These are phyloP conservation scores for Larimichthys polyactis DNA, from an alignment of 2,113 vertebrate species.

Conservation along the genomic window DNA sequence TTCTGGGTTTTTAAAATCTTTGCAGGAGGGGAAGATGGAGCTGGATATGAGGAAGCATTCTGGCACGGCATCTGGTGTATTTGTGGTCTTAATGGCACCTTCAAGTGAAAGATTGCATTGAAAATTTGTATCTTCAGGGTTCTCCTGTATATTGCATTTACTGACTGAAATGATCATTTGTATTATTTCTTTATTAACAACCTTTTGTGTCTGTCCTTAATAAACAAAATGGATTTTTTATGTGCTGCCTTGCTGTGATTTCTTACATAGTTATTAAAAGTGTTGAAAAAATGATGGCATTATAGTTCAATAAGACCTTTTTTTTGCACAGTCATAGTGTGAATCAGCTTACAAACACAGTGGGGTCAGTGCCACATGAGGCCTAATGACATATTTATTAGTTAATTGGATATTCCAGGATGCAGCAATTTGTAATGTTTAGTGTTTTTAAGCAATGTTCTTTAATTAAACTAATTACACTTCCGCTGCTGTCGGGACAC, in stretches of 20 bases:
- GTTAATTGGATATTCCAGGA: slow-evolving; percentile 41
- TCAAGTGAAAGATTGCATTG: slow-evolving; percentile 27
- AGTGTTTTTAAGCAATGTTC: background rate
- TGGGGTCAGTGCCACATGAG: background rate
- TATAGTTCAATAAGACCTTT: background rate
- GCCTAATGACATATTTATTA: slow-evolving; percentile 48
- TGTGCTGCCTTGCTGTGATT: slow-evolving; percentile 12
- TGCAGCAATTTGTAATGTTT: slow-evolving; percentile 44
- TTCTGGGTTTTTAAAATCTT: slow-evolving; percentile 22
- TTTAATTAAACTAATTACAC: slow-evolving; percentile 68
- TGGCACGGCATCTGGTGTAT: slow-evolving; percentile 15
- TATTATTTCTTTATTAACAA: slow-evolving; percentile 78
- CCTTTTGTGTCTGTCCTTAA: slow-evolving; percentile 56
- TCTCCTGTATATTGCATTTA: slow-evolving; percentile 60
- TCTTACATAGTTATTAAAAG: slow-evolving; percentile 30
- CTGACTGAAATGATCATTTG: slow-evolving; percentile 78
- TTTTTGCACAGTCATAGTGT: slow-evolving; percentile 25
- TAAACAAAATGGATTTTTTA: slow-evolving; percentile 64
- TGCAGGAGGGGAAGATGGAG: background rate
- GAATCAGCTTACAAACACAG: slow-evolving; percentile 36
- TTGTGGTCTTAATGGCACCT: slow-evolving; percentile 43
- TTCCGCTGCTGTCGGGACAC: slow-evolving; percentile 20
- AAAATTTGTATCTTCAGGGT: slow-evolving; percentile 45
- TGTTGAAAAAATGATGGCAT: slow-evolving; percentile 3
- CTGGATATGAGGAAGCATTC: slow-evolving; percentile 15